Conservation (phyloP, 2,797 vertebrate species). For the Tamandua tetradactyla region DNA sequence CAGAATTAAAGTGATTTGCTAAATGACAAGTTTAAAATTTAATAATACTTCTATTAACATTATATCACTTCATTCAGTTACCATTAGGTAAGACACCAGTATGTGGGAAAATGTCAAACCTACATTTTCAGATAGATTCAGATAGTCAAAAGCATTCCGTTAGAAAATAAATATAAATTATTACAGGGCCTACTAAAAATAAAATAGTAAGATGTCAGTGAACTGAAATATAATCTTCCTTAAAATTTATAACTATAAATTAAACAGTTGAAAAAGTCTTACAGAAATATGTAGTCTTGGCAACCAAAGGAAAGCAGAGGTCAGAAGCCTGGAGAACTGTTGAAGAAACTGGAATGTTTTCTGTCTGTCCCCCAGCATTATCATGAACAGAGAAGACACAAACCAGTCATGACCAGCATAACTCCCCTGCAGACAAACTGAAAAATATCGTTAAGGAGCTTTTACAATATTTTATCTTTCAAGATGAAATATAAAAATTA, state of each 20-base stretch:
- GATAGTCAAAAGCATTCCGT: slow-evolving; percentile 24
- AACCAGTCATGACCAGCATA: slow-evolving; percentile 95
- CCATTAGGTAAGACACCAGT: slow-evolving; percentile 19
- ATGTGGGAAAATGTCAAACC: slow-evolving; percentile 60
- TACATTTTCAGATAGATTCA: not conserved
- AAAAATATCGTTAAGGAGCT: slow-evolving; percentile 87
- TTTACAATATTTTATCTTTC: not conserved
- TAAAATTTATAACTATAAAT: slow-evolving; percentile 42
- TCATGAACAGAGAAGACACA: slow-evolving; percentile 92
- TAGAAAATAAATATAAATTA: slow-evolving; percentile 48
- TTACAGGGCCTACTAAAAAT: not conserved
- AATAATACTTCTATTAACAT: slow-evolving; percentile 53
- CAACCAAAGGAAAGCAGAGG: slow-evolving; percentile 95
- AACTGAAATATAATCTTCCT: slow-evolving; percentile 34
- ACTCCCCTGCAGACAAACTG: slow-evolving; percentile 87
- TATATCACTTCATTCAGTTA: slow-evolving; percentile 12
- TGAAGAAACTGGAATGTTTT: slow-evolving; percentile 89
- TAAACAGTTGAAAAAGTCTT: slow-evolving; percentile 82
- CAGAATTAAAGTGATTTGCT: slow-evolving; percentile 60
- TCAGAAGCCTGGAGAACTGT: slow-evolving; percentile 89
- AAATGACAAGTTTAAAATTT: slow-evolving; percentile 67
- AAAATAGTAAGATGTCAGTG: not conserved
- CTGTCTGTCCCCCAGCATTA: slow-evolving; percentile 90
- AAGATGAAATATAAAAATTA: not conserved
- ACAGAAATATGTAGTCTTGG: slow-evolving; percentile 92